Evolutionary conservation across 2,113 vertebrate genomes (phyloP).

Genomic region (Physeter macrocephalus): DNA sequence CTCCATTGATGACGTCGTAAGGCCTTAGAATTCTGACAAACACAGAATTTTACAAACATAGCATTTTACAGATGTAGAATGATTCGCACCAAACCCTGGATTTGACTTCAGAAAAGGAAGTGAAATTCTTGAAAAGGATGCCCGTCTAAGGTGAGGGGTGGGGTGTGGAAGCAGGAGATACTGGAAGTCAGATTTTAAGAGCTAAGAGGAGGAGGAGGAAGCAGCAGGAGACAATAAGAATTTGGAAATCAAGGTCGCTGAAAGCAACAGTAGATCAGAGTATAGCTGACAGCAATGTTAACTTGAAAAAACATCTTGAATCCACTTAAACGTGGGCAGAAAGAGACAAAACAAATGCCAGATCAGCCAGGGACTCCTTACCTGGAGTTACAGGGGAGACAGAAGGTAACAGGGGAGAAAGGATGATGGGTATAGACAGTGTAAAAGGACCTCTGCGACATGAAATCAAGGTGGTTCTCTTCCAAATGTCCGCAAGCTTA

Average conservation of each 20-base stretch:
- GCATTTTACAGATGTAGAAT: neutral
- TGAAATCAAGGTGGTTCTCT: neutral
- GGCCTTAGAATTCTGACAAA: neutral
- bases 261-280: neutral
- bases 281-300: neutral
- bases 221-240: neutral
- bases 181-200: neutral
- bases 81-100: neutral
- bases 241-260: neutral
- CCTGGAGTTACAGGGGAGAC: neutral
- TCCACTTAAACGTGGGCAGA: neutral
- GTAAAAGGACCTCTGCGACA: too few species aligned
- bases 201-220: neutral
- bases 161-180: too few species aligned
- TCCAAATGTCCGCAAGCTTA: neutral
- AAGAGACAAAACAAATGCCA: neutral
- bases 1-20: neutral
- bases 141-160: too few species aligned
- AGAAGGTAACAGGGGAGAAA: neutral
- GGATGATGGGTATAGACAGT: neutral
- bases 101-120: neutral
- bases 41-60: neutral
- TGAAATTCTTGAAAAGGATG: neutral
- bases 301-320: neutral
- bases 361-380: neutral